Evolutionary conservation across 2,113 vertebrate genomes (phyloP), one percentile per base, ranked within the genome.

Genomic region (Ictidomys tridecemlineatus): DNA sequence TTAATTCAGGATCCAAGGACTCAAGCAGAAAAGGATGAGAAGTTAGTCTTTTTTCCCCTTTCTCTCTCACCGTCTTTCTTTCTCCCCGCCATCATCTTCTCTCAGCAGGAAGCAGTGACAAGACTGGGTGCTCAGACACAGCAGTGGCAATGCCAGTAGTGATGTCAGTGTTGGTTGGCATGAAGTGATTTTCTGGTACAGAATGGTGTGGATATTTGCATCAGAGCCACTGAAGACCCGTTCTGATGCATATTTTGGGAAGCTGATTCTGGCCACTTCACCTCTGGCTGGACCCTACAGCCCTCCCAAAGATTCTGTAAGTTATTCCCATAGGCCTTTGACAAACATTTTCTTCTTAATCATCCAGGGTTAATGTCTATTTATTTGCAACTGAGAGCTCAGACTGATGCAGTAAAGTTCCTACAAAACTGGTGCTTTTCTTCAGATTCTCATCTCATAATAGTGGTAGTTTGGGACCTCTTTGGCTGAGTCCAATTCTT

Each of bases 301-400:
- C 48, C 67, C 39, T 96, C 45, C 18, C 34, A 51, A 92, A 53
- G 65, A 63, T 67, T 82, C 82, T 85, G 17, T 61, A 67, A 85
- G 63, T 65, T 77, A 58, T 58, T 48, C 72, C n/a, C 24, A 32
- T 16, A 34, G 61, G 28, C 45, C 77, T 63, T 63, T 82, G 17
- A 83, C 42, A 58, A 87, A 69, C 11, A 87, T 83, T 45, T 80
- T 42, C 82, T 96, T 4, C 30, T 97, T 93, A 73, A 70, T 61
- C 39, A 67, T 17, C 37, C 13, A 63, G 24, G 56, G 13, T 51
- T 0, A 0, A 74, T 67, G 26, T 32, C 39, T 37, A 18, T 48
- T 45, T 63, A 37, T 85, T 88, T 92, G 30, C 34, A 91, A 80
- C 3, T 45, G 42, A 91, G 12, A 91, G 34, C 34, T 69, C 74